Base-by-base conservation (phyloP, 2,113 vertebrate genomes). In the Ariopsis seemanni region DNA sequence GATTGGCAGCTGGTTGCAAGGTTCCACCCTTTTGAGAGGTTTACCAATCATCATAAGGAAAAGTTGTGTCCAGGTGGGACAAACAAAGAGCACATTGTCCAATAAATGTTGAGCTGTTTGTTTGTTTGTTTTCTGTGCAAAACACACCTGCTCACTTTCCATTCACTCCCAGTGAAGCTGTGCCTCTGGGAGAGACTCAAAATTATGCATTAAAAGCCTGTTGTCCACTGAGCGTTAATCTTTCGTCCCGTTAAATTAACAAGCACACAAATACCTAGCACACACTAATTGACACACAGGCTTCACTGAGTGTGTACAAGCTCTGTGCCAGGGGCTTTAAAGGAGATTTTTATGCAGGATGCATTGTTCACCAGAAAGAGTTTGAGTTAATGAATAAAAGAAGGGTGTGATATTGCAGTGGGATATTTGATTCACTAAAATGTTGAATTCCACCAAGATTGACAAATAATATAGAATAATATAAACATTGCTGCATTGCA, bases 171-270 rank as follows among this genome's bases (percentile, higher is more conserved):
- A 77, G 5, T 42, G 34, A 74, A 77, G 25, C 22, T 77, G 22
- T n/a, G 74, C 48, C 22, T 52, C 74, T 2, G 22, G 11, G 10
- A 8, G 6, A 8, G 34, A 74, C 75, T 52, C 22, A 30, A 30
- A 55, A 79, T 57, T 55, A 79, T 79, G 52, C n/a, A 79, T 79
- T 58, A 34, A 58, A 80, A 80, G 15, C n/a, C n/a, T 58, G 53
- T 34, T 58, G 77, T 34, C 77, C n/a, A 79, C 52, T 53, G 50
- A 75, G 20, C 18, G 10, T 12, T 50, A 75, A 77, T 77, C 50
- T 77, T 53, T 53, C n/a, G 50, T 53, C 48, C 52, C 77, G 58
- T 80, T 57, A 57, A 80, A 57, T 57, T 58, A 80, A 53, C 53
- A 58, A 80, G n/a, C 34, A 80, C n/a, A 80, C 67, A n/a, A 78